Evolutionary conservation across 30 jellyfish, hydroid and myxozoan species (phyloP), one percentile per base, ranked within the genome.

Genomic region (Aurelia aurita complex sp. Pacific): DNA sequence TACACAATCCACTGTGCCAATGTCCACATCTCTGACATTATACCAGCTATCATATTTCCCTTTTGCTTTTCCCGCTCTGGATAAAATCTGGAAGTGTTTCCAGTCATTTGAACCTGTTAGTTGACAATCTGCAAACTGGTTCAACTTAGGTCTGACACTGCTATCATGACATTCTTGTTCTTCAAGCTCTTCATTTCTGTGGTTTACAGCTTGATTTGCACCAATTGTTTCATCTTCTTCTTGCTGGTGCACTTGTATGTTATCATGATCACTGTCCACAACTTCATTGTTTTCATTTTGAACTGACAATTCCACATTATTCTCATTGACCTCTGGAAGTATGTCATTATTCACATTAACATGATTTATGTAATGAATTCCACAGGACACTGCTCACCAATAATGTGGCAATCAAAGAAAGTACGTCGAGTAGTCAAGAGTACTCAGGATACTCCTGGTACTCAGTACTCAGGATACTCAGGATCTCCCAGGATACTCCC

Each of bases 21-120:
- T 64, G 5, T 5, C 36, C 38, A 55, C 15, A 23, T 59, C 62
- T 60, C 76, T 29, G 15, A 63, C n/a, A 42, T 77, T 77, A 34
- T 33, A 62, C 88, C 88, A 77, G 17, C 60, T 55, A 55, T 18
- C 53, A 36, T 77, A 77, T 63, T 77, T 62, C 14, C 88, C 88
- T 17, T 40, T 77, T 34, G 67, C 59, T 64, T 42, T 77, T 29
- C 59, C 61, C 23, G 81, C 86, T 40, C 36, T 66, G 40, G 70
- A 64, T 13, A 59, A 65, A 78, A 33, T 67, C 85, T 80, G 83
- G 52, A 35, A 18, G 5, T 16, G 52, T 52, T 52, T 79, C 89
- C 82, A 79, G 52, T 66, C 67, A 79, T 74, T 34, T 79, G 57
- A 13, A 79, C 16, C 76, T 5, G 5, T n/a, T 14, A 66, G 43